Evolutionary conservation across 2,113 vertebrate genomes (phyloP).

Genomic region (Neogobius melanostomus): DNA sequence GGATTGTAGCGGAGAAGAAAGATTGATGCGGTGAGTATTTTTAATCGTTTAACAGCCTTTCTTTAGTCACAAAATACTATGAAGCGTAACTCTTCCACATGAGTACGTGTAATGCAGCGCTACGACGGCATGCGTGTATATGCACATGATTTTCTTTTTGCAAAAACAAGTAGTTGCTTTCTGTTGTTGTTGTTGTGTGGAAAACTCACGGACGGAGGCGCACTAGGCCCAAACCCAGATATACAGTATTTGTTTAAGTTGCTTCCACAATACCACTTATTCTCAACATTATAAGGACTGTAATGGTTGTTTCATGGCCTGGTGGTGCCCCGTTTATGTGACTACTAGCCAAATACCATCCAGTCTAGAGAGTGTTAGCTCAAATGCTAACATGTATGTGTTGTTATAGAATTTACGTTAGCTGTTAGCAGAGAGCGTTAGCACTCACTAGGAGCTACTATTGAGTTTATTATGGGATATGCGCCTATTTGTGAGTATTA

Average conservation of each 20-base stretch:
- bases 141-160: neutral
- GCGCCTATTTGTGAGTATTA: neutral
- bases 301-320: rapidly evolving
- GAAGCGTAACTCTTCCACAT: no score
- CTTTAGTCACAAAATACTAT: neutral
- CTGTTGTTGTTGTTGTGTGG: conserved; percentile 71
- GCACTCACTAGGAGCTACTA: conserved; percentile 17
- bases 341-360: conserved; percentile 5
- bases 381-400: conserved; percentile 23
- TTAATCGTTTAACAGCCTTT: conserved; percentile 30
- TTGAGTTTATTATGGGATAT: neutral
- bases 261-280: neutral
- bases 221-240: conserved; percentile 42
- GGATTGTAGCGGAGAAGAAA: conserved; percentile 66
- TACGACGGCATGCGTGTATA: neutral
- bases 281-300: neutral
- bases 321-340: rapidly evolving
- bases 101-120: neutral
- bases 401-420: conserved; percentile 17
- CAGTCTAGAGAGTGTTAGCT: conserved; percentile 43
- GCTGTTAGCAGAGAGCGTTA: conserved; percentile 20
- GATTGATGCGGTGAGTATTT: conserved; percentile 72
- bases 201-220: conserved; percentile 32
- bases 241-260: neutral
- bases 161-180: conserved; percentile 19